Evolutionary conservation across 2,888 invertebrate species (phyloP).

Genomic region (Caenorhabditis drosophilae): DNA sequence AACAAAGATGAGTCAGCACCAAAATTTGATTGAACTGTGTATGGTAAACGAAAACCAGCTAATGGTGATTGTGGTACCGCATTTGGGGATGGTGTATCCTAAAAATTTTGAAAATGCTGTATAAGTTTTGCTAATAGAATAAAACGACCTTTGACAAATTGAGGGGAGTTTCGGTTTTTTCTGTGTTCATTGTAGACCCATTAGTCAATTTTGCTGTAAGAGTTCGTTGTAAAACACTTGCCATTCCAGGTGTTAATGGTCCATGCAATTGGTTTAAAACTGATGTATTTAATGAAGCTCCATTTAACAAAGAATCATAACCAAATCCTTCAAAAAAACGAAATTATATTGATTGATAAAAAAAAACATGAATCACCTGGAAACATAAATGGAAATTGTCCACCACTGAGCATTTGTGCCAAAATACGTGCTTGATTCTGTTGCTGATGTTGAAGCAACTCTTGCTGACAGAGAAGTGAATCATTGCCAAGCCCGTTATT

Average conservation of each 20-base stretch:
- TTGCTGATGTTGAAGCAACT: constrained; percentile 46
- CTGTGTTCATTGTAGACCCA: constrained; percentile 9
- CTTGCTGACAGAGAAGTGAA: constrained; percentile 49
- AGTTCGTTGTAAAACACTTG: constrained; percentile 2
- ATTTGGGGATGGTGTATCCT: constrained; percentile 31
- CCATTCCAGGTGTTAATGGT: constrained; percentile 13
- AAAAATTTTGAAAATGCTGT: too few species aligned
- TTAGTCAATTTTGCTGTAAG: background rate
- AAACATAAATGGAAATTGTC: constrained; percentile 39
- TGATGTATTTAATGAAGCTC: constrained; percentile 11
- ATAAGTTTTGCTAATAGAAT: background rate
- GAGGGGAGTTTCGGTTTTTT: constrained; percentile 43
- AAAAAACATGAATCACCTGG: constrained; percentile 36
- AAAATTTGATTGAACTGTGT: constrained; percentile 32
- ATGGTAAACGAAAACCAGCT: constrained; percentile 38
- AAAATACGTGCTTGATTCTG: constrained; percentile 40
- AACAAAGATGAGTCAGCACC: constrained; percentile 32
- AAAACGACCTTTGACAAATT: constrained; percentile 43
- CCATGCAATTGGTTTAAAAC: constrained; percentile 30
- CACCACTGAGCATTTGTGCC: constrained; percentile 37
- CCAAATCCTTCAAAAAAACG: constrained; percentile 3
- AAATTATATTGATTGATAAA: background rate
- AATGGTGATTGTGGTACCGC: constrained; percentile 21
- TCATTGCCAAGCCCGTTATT: constrained; percentile 43
- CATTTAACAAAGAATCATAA: constrained; percentile 24